Base-by-base conservation (phyloP, 2,113 vertebrate species). In the Uria lomvia region DNA sequence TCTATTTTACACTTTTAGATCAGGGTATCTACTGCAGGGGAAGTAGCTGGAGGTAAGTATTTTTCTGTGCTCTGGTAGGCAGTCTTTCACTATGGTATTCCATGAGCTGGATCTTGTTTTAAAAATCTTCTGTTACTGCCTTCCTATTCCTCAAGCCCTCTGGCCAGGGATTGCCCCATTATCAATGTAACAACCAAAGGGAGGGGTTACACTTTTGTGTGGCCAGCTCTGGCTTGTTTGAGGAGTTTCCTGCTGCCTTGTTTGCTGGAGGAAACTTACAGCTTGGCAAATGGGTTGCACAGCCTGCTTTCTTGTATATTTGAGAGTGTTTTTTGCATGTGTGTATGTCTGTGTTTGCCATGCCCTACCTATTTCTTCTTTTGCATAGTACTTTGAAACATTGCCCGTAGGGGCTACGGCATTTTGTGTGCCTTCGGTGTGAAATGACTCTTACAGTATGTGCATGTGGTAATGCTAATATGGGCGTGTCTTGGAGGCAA, bases 181-280 rank as follows among this genome's bases (percentile, higher is more conserved):
- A 81, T 71, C 56, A 55, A 88, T 6, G n/a, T 72, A 93, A 65
- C 83, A 86, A 45, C 88, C 40, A 3, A 70, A 96, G 96, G 95
- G 91, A 94, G 91, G 87, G 66, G 86, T 79, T 95, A 72, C 1
- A 8, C 66, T 73, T 92, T 89, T 81, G 66, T 75, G 76, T 92
- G 92, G 86, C 97, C 88, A 88, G 94, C 94, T 95, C 88, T 92
- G 94, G 92, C 96, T 97, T 95, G 95, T 97, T 87, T 26, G 74
- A 91, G 92, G 66, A 94, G 94, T 91, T 92, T 90, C 70, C 95
- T 95, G 62, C 16, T 34, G 22, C 50, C 50, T 84, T 43, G 66
- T 88, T 96, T 82, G 86, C 91, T 90, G 1, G 42, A 49, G 89
- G 80, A 96, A 73, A 53, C 71, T n/a, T 55, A 10, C 8, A 80